A percentile compares a stretch with the other conserved stretches of the same genome.
These are phyloP conservation scores for Ormyrus rosae DNA, from an alignment of 2,888 invertebrate species.

Conservation along the genomic window DNA sequence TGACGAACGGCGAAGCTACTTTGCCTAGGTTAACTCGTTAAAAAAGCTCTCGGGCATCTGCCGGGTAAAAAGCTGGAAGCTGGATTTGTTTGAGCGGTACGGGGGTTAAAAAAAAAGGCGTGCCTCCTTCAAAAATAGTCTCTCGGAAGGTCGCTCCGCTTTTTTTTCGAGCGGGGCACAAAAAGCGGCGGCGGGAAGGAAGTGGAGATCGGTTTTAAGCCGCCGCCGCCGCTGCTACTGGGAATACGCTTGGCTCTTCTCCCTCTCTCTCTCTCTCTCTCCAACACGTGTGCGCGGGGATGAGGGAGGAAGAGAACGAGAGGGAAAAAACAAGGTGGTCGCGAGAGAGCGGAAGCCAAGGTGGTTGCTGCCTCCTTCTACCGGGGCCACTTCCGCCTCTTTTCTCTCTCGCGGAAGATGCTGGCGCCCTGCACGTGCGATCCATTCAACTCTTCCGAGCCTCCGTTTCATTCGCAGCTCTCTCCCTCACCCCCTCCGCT, in stretches of 20 bases:
- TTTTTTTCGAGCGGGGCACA: background rate
- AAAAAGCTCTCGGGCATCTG: too few relatives aligned
- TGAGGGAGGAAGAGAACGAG: constrained; percentile 34
- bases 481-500: background rate
- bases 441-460: constrained; percentile 42
- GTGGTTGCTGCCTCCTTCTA: constrained; percentile 73
- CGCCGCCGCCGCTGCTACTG: too few relatives aligned
- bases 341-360: constrained; percentile 72
- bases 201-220: too few relatives aligned
- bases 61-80: too few relatives aligned
- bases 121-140: too few relatives aligned
- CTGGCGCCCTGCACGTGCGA: constrained; percentile 19
- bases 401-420: constrained; percentile 43
- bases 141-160: background rate
- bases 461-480: background rate
- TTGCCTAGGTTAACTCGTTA: too few relatives aligned
- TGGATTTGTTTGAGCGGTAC: too few relatives aligned
- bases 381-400: constrained; percentile 72
- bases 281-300: background rate
- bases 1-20: too few relatives aligned
- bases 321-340: constrained; percentile 57
- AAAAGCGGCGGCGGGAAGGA: background rate
- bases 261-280: constrained; percentile 17
- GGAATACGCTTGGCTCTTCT: constrained; percentile 18
- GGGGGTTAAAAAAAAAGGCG: too few relatives aligned